Conservation (phyloP, 1,140 invertebrate genomes). For the Sinella curviseta region DNA sequence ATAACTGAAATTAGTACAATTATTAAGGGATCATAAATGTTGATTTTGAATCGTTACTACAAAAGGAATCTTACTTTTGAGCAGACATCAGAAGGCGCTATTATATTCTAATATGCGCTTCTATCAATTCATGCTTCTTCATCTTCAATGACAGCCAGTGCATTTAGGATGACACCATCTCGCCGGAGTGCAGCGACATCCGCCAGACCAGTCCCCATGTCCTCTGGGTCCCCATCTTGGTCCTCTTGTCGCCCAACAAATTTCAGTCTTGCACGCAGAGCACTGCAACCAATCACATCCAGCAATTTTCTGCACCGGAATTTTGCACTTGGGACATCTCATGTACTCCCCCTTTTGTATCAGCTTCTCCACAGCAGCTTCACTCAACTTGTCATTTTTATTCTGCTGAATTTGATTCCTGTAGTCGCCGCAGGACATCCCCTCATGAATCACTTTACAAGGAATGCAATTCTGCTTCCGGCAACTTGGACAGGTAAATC, state of each 20-base stretch:
- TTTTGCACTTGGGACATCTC: slow-evolving; percentile 76
- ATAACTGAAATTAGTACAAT: no score
- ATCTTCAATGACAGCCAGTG: no score
- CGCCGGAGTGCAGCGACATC: no score
- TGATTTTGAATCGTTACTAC: no score
- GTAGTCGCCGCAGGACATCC: slow-evolving; percentile 80
- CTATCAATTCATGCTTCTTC: no score
- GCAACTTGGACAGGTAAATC: slow-evolving; percentile 83
- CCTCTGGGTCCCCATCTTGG: no score
- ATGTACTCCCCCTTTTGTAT: slow-evolving; percentile 80
- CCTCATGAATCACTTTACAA: slow-evolving; percentile 83
- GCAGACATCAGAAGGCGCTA: no score
- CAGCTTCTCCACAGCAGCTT: slow-evolving; percentile 63
- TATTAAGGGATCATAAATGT: no score
- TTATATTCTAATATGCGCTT: no score
- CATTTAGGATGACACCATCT: no score
- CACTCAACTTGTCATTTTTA: slow-evolving; percentile 13
- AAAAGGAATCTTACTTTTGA: no score
- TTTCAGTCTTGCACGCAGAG: slow-evolving; percentile 88
- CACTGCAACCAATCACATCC: slow-evolving; percentile 92
- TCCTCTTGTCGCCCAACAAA: slow-evolving; percentile 91
- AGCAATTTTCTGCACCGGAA: slow-evolving; percentile 86
- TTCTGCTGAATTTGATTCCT: slow-evolving; percentile 65
- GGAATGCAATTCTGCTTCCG: slow-evolving; percentile 77
- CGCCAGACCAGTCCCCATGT: no score